Conservation (phyloP, 1,140 invertebrate species). For the Lepidurus apus region DNA sequence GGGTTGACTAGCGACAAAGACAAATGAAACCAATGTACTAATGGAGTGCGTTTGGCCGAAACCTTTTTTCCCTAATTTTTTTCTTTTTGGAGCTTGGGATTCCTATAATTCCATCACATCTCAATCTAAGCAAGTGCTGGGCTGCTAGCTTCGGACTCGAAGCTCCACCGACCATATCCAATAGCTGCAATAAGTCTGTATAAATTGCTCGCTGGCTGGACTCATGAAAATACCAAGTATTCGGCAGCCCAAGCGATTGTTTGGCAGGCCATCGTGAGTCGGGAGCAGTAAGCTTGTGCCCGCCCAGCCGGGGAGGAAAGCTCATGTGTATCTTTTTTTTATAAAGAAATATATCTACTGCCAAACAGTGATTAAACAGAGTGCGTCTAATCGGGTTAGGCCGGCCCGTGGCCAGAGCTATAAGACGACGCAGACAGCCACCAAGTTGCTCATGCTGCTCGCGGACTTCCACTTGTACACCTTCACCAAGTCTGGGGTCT, state of each 20-base stretch:
- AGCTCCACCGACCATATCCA: not conserved
- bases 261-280: not conserved
- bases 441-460: constrained; percentile 23
- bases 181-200: not conserved
- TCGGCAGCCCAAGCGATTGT: not conserved
- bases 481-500: not conserved
- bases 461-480: constrained; percentile 19
- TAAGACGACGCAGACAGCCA: constrained; percentile 19
- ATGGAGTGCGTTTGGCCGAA: not conserved
- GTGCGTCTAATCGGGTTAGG: constrained; percentile 31
- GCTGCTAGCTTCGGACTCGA: not conserved
- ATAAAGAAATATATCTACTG: constrained; percentile 22
- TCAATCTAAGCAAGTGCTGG: not conserved
- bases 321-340: not conserved
- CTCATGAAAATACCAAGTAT: not conserved
- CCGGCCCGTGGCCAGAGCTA: constrained; percentile 22
- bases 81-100: not conserved
- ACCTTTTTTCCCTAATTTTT: not conserved
- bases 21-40: not conserved
- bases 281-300: not conserved
- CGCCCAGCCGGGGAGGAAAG: not conserved
- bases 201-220: constrained; percentile 4
- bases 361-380: constrained; percentile 29
- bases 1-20: not conserved
- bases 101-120: not conserved